Conservation (phyloP, 37 sponge, comb jelly and placozoan species). For the Aplysina aerophoba region DNA sequence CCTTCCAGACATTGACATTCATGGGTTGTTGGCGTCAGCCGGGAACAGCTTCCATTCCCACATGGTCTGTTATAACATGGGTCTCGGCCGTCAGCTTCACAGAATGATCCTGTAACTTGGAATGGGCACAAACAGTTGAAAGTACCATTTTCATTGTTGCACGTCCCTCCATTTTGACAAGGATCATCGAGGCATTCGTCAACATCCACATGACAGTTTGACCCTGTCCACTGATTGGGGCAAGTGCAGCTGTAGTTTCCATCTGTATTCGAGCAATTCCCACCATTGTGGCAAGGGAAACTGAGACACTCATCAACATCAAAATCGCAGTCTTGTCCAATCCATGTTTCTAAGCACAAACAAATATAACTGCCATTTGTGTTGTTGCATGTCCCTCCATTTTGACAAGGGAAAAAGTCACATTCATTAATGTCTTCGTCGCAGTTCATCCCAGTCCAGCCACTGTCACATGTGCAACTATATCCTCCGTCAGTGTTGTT, state of each 20-base stretch:
- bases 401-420: conserved; percentile 49
- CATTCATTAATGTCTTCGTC: conserved; percentile 5
- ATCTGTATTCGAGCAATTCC: conserved; percentile 36
- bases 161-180: conserved; percentile 62
- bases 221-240: neutral
- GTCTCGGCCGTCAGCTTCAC: neutral
- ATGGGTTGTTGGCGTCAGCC: neutral
- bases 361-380: conserved; percentile 23
- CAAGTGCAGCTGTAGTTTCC: conserved; percentile 31
- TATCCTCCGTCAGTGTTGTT: too few relatives aligned
- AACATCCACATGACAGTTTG: conserved; percentile 25
- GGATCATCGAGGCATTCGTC: conserved; percentile 18
- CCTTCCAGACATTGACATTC: neutral
- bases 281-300: conserved; percentile 68
- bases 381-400: conserved; percentile 59
- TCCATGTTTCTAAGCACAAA: conserved; percentile 42
- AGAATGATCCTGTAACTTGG: neutral
- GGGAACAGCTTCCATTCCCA: neutral
- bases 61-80: conserved; percentile 16
- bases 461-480: too few relatives aligned
- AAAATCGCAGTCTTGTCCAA: conserved; percentile 44
- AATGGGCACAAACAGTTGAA: conserved; percentile 15
- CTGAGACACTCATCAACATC: conserved; percentile 75
- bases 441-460: neutral
- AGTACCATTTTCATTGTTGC: conserved; percentile 16